These are phyloP conservation scores for Taxidea taxus DNA, from an alignment of 2,113 vertebrate genomes.

Conservation along the genomic window DNA sequence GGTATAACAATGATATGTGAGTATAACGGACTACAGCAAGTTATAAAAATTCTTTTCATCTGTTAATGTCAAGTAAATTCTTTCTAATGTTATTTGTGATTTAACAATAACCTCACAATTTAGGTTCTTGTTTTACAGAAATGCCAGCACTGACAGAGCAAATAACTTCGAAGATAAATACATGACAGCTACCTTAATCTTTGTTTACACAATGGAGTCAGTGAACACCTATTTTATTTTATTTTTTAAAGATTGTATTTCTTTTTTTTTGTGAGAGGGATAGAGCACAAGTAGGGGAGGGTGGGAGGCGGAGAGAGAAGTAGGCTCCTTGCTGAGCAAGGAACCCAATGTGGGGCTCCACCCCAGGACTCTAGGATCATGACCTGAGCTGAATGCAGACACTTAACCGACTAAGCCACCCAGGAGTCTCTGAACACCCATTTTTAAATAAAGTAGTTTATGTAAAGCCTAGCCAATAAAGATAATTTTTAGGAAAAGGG, in stretches of 20 bases:
- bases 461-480: neutral
- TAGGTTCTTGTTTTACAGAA: conserved; percentile 49
- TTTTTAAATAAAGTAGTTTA: neutral
- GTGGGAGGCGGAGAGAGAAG: neutral
- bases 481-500: neutral
- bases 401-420: neutral
- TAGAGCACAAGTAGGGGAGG: neutral
- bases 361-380: too few relatives aligned
- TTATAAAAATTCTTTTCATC: conserved; percentile 76
- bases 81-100: conserved; percentile 65
- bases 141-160: neutral
- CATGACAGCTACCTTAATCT: neutral
- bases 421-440: neutral
- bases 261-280: neutral
- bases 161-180: neutral
- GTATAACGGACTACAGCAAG: conserved; percentile 51
- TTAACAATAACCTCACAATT: neutral
- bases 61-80: conserved; percentile 70
- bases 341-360: too few relatives aligned
- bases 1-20: neutral
- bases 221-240: neutral
- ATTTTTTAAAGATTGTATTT: neutral
- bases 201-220: neutral
- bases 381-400: neutral
- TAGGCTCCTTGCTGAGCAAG: neutral